Conservation (phyloP, 2,113 vertebrate genomes). For the Pelusios castaneus region DNA sequence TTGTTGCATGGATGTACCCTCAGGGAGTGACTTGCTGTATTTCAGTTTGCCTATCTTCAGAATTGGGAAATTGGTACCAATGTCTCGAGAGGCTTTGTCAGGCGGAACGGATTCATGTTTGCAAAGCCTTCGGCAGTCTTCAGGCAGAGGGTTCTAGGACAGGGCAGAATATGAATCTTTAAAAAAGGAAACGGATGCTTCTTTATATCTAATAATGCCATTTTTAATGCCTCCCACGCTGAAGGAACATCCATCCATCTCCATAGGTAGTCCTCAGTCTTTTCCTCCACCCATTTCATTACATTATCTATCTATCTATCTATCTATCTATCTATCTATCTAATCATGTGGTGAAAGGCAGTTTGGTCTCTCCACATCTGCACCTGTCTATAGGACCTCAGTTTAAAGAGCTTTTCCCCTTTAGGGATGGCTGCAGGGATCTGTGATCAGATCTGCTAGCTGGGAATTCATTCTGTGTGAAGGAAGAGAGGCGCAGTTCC, state of each 20-base stretch:
- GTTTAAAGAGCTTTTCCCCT: neutral
- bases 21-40: neutral
- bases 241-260: neutral
- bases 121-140: neutral
- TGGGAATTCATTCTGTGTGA: neutral
- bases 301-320: neutral
- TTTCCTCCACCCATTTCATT: neutral
- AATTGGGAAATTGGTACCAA: neutral
- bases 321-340: too few relatives aligned
- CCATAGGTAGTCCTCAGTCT: neutral
- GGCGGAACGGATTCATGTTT: neutral
- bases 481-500: neutral
- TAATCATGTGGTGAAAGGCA: neutral
- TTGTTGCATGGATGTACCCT: neutral
- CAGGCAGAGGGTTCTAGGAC: neutral
- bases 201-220: neutral
- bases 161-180: neutral
- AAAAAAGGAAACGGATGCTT: neutral
- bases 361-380: neutral
- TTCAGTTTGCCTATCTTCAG: neutral
- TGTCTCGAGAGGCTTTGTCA: neutral
- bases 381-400: neutral
- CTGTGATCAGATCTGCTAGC: neutral
- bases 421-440: neutral
- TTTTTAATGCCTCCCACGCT: neutral